Evolutionary conservation across 2,888 invertebrate genomes (phyloP).

Genomic region (Drosophila infuscata): DNA sequence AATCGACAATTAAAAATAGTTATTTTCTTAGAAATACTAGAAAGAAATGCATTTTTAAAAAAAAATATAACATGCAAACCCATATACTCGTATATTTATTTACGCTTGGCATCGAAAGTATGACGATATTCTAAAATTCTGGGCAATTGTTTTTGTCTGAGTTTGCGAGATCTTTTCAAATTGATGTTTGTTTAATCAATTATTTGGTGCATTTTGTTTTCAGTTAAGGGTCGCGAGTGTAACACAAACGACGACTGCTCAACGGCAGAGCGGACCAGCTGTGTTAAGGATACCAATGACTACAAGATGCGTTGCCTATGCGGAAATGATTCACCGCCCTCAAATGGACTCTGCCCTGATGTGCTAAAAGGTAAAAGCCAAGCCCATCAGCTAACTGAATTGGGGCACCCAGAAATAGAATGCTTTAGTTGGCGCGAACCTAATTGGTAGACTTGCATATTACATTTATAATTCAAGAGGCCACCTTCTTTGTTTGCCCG

Average conservation of each 20-base stretch:
- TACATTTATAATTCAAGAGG: conserved; percentile 66
- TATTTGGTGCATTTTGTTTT: conserved; percentile 31
- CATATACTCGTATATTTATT: too few relatives aligned
- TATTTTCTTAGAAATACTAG: too few relatives aligned
- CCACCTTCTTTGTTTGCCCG: conserved; percentile 43
- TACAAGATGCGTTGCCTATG: conserved; percentile 88
- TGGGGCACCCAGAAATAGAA: conserved; percentile 44
- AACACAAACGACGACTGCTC: conserved; percentile 88
- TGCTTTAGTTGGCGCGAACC: conserved; percentile 37
- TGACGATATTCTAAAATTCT: not conserved
- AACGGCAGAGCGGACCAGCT: conserved; percentile 88
- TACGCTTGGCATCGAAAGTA: too few relatives aligned
- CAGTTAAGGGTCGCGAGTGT: conserved; percentile 88
- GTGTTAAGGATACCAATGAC: conserved; percentile 88
- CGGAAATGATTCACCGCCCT: conserved; percentile 89
- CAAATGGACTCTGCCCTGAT: conserved; percentile 88
- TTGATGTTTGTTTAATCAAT: conserved; percentile 6
- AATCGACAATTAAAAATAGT: not conserved
- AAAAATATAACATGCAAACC: too few relatives aligned
- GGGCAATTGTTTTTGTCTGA: not conserved
- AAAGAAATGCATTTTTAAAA: too few relatives aligned
- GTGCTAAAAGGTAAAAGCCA: conserved; percentile 87
- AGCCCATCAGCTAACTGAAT: conserved; percentile 8
- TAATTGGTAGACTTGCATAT: conserved; percentile 65
- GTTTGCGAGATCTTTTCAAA: not conserved